phyloP scores from a whole-genome alignment of 1,140 invertebrate species.

The Bombyx mandarina region DNA sequence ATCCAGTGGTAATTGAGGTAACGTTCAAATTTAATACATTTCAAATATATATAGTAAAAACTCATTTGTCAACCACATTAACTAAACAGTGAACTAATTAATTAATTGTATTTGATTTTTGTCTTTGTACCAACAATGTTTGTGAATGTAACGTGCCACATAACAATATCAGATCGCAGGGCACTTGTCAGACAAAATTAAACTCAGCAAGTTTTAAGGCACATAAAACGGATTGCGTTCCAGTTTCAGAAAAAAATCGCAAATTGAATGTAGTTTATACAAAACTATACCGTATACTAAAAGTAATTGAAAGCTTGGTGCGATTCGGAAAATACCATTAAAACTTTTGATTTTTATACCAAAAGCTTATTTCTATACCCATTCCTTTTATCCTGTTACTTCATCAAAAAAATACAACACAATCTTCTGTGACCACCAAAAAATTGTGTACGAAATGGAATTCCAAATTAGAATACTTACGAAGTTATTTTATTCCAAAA shows the following conservation, averaged over 20 bases:
- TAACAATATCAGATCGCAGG: constrained; percentile 23
- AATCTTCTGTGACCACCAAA: no score
- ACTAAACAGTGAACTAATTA: no score
- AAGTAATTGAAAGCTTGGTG: constrained; percentile 70
- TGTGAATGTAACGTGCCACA: constrained; percentile 41
- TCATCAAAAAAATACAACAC: no score
- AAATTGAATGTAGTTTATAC: constrained; percentile 66
- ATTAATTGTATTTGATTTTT: no score
- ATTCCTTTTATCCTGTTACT: constrained; percentile 1
- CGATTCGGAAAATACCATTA: constrained; percentile 72
- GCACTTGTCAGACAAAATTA: constrained; percentile 65
- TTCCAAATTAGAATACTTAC: no score
- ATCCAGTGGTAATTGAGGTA: constrained; percentile 35
- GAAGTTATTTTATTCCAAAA: no score
- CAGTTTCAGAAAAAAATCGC: constrained; percentile 45
- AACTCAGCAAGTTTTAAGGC: constrained; percentile 30
- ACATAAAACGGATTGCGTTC: constrained; percentile 52
- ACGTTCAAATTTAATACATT: constrained; percentile 29
- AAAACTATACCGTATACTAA: constrained; percentile 71
- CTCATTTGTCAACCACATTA: no score
- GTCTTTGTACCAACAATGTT: neutral
- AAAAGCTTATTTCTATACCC: constrained; percentile 50
- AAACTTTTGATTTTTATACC: constrained; percentile 72
- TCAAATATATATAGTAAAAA: constrained; percentile 2
- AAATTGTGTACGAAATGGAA: no score